These are phyloP conservation scores for Cheilosia impressa DNA, from an alignment of 2,888 invertebrate species.

Conservation along the genomic window DNA sequence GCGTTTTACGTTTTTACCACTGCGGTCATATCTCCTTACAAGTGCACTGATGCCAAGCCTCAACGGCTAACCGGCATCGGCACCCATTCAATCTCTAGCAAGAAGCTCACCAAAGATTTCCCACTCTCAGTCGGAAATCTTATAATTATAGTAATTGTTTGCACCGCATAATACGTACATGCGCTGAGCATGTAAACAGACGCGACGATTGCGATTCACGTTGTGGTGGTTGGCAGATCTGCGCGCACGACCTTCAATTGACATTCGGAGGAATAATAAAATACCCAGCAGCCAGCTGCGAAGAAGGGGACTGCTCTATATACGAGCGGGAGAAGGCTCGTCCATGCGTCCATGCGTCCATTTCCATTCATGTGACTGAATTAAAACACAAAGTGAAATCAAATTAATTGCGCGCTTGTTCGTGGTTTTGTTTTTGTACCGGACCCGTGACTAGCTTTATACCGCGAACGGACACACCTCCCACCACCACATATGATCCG, in stretches of 20 bases:
- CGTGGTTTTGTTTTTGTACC: slow-evolving; percentile 6
- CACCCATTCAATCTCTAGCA: slow-evolving; percentile 15
- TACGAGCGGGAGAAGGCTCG: slow-evolving; percentile 69
- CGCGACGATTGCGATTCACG: slow-evolving; percentile 4
- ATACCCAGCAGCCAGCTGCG: slow-evolving; percentile 39
- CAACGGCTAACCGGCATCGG: background rate
- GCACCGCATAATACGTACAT: slow-evolving; percentile 40
- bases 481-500: slow-evolving; percentile 64
- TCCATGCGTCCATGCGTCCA: slow-evolving; percentile 73
- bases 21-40: background rate
- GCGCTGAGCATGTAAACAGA: slow-evolving; percentile 42
- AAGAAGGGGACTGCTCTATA: slow-evolving; percentile 29
- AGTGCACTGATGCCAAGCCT: background rate
- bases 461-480: slow-evolving; percentile 66
- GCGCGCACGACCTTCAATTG: slow-evolving; percentile 63
- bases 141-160: slow-evolving; percentile 58
- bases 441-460: slow-evolving; percentile 52
- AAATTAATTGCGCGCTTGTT: slow-evolving; percentile 43
- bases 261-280: slow-evolving; percentile 49
- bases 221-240: background rate
- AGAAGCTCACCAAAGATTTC: slow-evolving; percentile 30
- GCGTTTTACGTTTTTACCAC: slow-evolving; percentile 28
- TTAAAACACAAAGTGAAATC: slow-evolving; percentile 39
- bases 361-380: slow-evolving; percentile 75
- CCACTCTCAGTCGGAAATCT: slow-evolving; percentile 56